Base-by-base conservation (phyloP, 2,113 vertebrate genomes). In the Myotis lucifugus region DNA sequence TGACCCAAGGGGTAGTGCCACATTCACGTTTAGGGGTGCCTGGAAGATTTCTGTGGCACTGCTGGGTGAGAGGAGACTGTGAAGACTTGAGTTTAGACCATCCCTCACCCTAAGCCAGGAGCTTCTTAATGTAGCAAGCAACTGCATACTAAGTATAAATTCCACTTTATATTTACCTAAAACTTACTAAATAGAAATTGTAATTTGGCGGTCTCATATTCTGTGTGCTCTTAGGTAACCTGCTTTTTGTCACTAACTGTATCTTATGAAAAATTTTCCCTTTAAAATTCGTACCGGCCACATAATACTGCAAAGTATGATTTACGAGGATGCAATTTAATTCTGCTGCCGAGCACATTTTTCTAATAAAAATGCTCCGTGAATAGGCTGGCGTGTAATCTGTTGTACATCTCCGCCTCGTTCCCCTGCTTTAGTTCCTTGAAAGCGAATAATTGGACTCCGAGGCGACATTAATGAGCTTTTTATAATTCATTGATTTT, bases 401-500 rank as follows among this genome's bases (percentile, higher is more conserved):
- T 52, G 82, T 46, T 2, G 23, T 34, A 13, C 64, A 48, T 52
- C 19, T 40, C 54, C 18, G 18, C 23, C 10, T 37, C 13, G 54
- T 74, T 81, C 13, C 64, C 78, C 70, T 19, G n/a, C 48, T 72
- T 21, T 32, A 7, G 19, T 54, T 56, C n/a, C 50, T 74, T 61
- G 83, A 70, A 40, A 34, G 32, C 23, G 52, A 79, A 52, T 70
- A 37, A 42, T 64, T 79, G 40, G 76, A 56, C 54, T 87, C 88
- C 86, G 85, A 72, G 56, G 6, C 34, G 40, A 25, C n/a, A 46
- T 81, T 59, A 85, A 74, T 25, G 42, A 86, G 14, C 61, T 86
- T 95, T 87, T 13, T 34, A 56, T 46, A 94, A 70, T 67, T 79
- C 64, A 70, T 54, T 11, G 56, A 88, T 93, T 85, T 70, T 81